A percentile compares a stretch with the other conserved stretches of the same genome.
phyloP scores from a whole-genome alignment of 2,888 invertebrate genomes.

The Hirtodrosophila duncani region DNA sequence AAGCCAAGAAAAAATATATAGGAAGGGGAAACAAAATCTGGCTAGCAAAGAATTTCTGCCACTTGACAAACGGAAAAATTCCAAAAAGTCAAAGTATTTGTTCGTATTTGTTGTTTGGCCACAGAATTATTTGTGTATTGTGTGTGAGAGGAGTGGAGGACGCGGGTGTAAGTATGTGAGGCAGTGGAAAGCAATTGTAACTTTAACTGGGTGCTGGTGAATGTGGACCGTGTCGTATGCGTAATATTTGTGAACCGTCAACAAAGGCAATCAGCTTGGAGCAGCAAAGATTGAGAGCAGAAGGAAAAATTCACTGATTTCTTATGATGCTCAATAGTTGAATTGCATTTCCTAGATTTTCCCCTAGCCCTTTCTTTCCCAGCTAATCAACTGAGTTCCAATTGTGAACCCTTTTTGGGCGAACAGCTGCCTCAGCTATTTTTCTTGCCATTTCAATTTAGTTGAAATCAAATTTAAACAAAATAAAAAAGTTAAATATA shows the following conservation, averaged over 20 bases:
- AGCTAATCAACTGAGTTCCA: too few species aligned
- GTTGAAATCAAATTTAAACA: constrained; percentile 36
- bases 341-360: not conserved
- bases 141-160: not conserved
- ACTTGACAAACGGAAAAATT: constrained; percentile 32
- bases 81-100: constrained; percentile 48
- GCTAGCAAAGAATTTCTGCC: constrained; percentile 1
- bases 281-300: not conserved
- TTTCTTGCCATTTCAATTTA: constrained; percentile 37
- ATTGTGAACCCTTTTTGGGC: too few species aligned
- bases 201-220: constrained; percentile 28
- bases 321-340: not conserved
- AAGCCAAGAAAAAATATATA: constrained; percentile 27
- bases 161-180: too few species aligned
- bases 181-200: constrained; percentile 30
- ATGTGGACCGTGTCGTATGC: constrained; percentile 40
- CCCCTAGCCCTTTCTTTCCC: not conserved
- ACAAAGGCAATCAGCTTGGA: constrained; percentile 46
- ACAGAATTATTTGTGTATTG: constrained; percentile 47
- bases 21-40: not conserved
- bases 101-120: constrained; percentile 13
- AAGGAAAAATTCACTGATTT: not conserved
- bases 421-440: not conserved
- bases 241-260: constrained; percentile 37
- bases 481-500: constrained; percentile 1